phyloP scores from a whole-genome alignment of 2,797 vertebrate genomes.

The Eurystomus glaucurus region DNA sequence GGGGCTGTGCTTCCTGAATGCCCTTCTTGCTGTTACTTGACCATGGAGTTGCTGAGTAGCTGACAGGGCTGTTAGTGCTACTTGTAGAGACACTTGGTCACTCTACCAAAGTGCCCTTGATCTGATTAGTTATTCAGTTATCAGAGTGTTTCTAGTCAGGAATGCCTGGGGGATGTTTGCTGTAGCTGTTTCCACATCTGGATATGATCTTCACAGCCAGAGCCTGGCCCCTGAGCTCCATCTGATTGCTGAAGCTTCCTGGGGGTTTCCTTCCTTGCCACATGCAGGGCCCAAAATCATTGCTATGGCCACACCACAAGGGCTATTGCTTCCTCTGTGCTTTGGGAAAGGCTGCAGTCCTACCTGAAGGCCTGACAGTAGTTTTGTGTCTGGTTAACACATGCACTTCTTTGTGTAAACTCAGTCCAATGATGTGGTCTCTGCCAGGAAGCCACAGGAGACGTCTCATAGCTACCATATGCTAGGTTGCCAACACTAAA shows the following conservation, averaged over 20 bases:
- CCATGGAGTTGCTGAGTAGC: not conserved
- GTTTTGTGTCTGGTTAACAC: not conserved
- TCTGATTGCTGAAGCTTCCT: not conserved
- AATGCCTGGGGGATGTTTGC: not conserved
- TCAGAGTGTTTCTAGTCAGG: not conserved
- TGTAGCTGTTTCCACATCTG: not conserved
- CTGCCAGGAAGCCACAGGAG: not conserved
- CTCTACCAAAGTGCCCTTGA: not conserved
- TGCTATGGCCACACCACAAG: fast-evolving
- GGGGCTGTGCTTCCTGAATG: not conserved
- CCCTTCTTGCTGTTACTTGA: not conserved
- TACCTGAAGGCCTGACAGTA: not conserved
- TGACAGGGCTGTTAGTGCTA: not conserved
- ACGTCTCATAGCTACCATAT: fast-evolving
- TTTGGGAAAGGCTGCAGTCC: not conserved
- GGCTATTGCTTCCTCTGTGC: not conserved
- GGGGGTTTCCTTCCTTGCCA: not conserved
- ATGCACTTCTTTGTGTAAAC: not conserved
- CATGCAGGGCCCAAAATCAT: fast-evolving
- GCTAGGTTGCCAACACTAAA: not conserved
- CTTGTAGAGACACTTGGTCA: fast-evolving
- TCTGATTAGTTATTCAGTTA: not conserved
- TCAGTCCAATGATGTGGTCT: not conserved
- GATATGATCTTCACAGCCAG: not conserved
- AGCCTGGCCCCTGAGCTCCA: not conserved